Evolutionary conservation across 2,113 vertebrate genomes (phyloP).

Genomic region (Mormoops blainvillei): DNA sequence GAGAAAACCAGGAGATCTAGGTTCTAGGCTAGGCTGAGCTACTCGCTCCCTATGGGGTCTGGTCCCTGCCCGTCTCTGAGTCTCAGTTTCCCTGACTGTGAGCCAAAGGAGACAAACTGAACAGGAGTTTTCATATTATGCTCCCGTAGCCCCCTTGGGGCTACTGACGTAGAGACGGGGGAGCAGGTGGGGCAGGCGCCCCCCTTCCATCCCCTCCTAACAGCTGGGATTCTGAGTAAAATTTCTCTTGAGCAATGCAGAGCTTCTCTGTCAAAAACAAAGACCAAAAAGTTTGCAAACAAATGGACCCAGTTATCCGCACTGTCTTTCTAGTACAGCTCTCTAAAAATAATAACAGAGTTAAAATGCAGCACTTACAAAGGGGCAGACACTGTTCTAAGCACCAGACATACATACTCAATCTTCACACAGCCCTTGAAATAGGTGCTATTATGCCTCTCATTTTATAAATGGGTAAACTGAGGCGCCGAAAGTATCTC

Average conservation of each 20-base stretch:
- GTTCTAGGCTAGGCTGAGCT: not conserved
- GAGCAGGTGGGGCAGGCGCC: conserved; percentile 60
- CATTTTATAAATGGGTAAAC: conserved; percentile 3
- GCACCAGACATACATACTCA: not conserved
- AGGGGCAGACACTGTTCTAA: not conserved
- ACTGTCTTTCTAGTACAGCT: not conserved
- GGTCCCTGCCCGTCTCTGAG: not conserved
- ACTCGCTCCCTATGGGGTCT: not conserved
- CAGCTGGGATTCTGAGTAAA: conserved; percentile 73
- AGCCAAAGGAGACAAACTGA: conserved; percentile 6
- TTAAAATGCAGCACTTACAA: not conserved
- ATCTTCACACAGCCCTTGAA: not conserved
- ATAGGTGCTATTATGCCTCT: not conserved
- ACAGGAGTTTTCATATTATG: conserved; percentile 44
- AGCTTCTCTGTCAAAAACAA: conserved; percentile 58
- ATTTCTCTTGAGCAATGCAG: conserved; percentile 71
- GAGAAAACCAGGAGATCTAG: conserved; percentile 21
- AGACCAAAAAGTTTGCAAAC: conserved; percentile 65
- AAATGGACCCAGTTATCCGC: not conserved
- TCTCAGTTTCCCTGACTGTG: conserved; percentile 35
- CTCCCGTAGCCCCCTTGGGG: conserved; percentile 33
- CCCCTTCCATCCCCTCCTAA: conserved; percentile 30
- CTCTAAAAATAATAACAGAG: not conserved
- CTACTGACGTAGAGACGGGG: not conserved
- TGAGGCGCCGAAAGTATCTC: not conserved